Percentiles rank a stretch among this genome's conserved stretches.
Evolutionary conservation across 2,888 invertebrate species (phyloP).

Genomic region (Crocallis elinguaria): DNA sequence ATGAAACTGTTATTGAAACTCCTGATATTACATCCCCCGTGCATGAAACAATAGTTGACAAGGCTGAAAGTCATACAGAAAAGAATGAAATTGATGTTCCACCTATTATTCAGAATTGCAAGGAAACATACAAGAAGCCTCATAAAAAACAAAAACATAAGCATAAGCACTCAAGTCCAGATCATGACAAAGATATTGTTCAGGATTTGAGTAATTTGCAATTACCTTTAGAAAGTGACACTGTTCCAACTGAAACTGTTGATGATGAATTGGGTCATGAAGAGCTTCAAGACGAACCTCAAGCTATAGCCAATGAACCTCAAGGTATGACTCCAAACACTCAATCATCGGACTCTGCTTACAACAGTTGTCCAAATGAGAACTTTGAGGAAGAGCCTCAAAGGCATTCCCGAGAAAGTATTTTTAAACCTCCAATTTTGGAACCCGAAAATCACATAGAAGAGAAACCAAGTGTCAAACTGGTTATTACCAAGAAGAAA

Average conservation of each 20-base stretch:
- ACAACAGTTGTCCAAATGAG: constrained; percentile 78
- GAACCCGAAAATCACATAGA: constrained; percentile 70
- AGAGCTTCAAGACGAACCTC: constrained; percentile 44
- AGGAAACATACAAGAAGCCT: constrained; percentile 59
- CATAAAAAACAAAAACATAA: constrained; percentile 67
- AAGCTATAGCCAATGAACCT: constrained; percentile 57
- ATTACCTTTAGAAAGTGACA: constrained; percentile 36
- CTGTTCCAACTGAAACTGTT: constrained; percentile 22
- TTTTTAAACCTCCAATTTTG: constrained; percentile 75
- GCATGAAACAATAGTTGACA: constrained; percentile 46
- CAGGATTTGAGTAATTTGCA: constrained; percentile 40
- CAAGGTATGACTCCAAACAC: constrained; percentile 51
- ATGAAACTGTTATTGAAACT: constrained; percentile 54
- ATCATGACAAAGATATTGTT: constrained; percentile 42
- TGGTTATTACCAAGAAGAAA: constrained; percentile 92
- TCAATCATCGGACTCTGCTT: constrained; percentile 74
- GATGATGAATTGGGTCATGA: constrained; percentile 49
- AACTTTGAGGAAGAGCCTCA: constrained; percentile 71
- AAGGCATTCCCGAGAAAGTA: constrained; percentile 70
- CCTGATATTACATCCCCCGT: constrained; percentile 37
- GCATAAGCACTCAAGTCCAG: constrained; percentile 66
- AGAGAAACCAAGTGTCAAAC: constrained; percentile 86
- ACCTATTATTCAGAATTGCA: constrained; percentile 59
- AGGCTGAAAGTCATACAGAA: constrained; percentile 57
- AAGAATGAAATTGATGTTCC: constrained; percentile 69